Evolutionary conservation across 2,113 vertebrate genomes (phyloP).

Genomic region (Podocnemis expansa): DNA sequence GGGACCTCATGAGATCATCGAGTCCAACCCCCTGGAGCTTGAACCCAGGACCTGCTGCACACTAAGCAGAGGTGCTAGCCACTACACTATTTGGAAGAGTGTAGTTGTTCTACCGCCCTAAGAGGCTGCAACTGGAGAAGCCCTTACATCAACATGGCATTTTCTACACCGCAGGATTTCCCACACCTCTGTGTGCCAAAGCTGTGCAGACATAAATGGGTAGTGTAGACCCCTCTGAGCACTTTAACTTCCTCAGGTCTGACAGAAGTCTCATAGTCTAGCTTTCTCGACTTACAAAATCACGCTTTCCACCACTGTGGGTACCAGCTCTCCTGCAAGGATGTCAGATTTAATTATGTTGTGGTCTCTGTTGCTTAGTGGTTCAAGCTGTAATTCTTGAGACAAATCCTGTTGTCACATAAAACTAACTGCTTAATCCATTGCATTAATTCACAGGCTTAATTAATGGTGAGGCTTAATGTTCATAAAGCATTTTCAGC

Average conservation of each 20-base stretch:
- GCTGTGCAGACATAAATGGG: neutral
- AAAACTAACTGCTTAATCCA: neutral
- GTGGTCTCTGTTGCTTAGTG: rapidly evolving
- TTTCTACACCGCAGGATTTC: neutral
- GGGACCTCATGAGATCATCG: too few relatives aligned
- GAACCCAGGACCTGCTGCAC: too few relatives aligned
- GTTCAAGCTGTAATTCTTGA: neutral
- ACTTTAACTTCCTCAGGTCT: neutral
- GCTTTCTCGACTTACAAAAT: neutral
- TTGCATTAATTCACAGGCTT: conserved; percentile 12
- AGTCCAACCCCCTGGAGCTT: too few relatives aligned
- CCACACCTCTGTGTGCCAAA: neutral
- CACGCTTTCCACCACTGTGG: neutral
- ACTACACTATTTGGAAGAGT: too few relatives aligned
- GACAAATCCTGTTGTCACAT: neutral
- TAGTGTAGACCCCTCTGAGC: neutral
- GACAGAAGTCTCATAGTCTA: neutral
- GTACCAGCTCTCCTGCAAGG: neutral
- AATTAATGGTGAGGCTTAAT: neutral
- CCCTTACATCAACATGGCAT: too few relatives aligned
- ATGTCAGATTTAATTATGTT: rapidly evolving
- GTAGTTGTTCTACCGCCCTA: too few relatives aligned
- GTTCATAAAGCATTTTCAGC: neutral
- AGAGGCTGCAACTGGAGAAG: neutral
- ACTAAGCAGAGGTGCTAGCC: too few relatives aligned